Conservation (phyloP, 2,797 vertebrate species). For the Sebastes umbrosus region DNA sequence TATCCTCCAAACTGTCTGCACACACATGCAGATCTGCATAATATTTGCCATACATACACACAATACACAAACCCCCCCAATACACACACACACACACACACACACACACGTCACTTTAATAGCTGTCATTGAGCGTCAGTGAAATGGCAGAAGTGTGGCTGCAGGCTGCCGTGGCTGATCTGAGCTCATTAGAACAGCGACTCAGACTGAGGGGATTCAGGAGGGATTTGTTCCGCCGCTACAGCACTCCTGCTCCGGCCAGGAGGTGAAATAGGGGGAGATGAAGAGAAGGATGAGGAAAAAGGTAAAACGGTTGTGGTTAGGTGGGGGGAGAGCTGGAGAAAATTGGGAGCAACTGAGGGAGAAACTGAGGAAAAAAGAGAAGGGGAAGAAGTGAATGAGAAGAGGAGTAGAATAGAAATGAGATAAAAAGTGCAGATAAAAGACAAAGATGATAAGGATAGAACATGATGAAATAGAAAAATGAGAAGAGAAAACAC, state of each 20-base stretch:
- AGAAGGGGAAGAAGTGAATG: not conserved
- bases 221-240: constrained; percentile 58
- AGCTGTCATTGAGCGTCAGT: constrained; percentile 49
- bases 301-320: constrained; percentile 14
- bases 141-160: constrained; percentile 50
- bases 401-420: not conserved
- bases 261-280: constrained; percentile 56
- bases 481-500: not conserved
- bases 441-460: not conserved
- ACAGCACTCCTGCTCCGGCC: constrained; percentile 28
- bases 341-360: constrained; percentile 26
- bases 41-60: not conserved
- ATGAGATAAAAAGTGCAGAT: not conserved
- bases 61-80: no score
- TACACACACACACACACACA: no score
- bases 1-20: not conserved
- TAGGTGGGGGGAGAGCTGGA: not conserved
- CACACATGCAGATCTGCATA: not conserved
- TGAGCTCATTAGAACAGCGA: constrained; percentile 68
- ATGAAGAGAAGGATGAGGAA: constrained; percentile 49
- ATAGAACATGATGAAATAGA: not conserved
- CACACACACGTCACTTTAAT: constrained; percentile 34
- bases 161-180: constrained; percentile 56
- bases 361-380: constrained; percentile 4
- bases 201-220: constrained; percentile 65